These are phyloP conservation scores for Poeciliopsis paucimaculata DNA, from an alignment of 2,797 vertebrate genomes.

Conservation along the genomic window DNA sequence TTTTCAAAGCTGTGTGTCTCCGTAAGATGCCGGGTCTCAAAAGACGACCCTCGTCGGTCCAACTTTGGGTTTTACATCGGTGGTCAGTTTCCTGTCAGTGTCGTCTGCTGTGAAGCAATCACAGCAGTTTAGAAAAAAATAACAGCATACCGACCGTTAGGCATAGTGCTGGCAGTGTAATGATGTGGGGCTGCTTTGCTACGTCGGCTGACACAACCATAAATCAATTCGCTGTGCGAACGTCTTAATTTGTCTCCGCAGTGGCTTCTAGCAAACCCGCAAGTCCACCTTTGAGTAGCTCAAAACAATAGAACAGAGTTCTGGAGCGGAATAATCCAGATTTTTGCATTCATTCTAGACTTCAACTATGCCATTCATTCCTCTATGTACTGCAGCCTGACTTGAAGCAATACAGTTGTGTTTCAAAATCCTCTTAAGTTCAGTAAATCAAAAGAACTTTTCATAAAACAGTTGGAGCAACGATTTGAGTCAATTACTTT, in stretches of 20 bases:
- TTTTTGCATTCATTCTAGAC: too few species aligned
- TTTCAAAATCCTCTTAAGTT: background rate
- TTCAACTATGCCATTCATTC: background rate
- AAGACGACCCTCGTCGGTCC: too few species aligned
- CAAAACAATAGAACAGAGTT: background rate
- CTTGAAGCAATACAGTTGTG: background rate
- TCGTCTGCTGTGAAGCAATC: background rate
- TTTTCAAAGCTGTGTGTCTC: too few species aligned
- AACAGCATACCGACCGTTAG: background rate
- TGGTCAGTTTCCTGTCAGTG: too few species aligned
- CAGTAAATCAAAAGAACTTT: background rate
- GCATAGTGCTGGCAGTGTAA: background rate
- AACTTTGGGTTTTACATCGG: too few species aligned
- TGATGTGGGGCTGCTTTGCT: background rate
- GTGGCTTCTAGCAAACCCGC: background rate
- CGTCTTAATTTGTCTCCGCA: background rate
- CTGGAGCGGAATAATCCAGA: background rate
- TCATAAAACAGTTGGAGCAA: background rate
- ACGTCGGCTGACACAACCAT: background rate
- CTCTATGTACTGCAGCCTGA: background rate
- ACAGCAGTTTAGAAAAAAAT: background rate
- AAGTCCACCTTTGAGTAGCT: background rate
- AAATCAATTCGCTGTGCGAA: background rate
- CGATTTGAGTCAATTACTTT: background rate
- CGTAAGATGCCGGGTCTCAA: too few species aligned